Base-by-base conservation (phyloP, 1,140 invertebrate genomes). In the Achroia grisella region DNA sequence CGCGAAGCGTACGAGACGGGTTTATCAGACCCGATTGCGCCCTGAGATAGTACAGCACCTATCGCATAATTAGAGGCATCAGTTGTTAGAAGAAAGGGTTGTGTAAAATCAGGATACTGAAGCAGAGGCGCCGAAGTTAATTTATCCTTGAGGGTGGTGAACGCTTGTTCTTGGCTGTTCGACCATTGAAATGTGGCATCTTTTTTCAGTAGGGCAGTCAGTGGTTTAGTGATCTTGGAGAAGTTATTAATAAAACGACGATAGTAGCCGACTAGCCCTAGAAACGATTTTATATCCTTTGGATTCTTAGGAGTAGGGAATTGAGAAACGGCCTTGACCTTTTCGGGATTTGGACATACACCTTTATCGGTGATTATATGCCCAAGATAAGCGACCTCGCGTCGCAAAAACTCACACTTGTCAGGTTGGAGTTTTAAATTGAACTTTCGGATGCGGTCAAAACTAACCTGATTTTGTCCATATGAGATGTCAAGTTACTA, bases 361-460 rank as follows among this genome's bases (percentile, higher is more conserved):
- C 80, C 83, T n/a, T 76, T 28, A 8, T 48, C 37, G 1, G 62
- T 60, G 8, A 87, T 57, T 1, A 73, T 41, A 49, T 83, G 76
- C 10, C 84, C 78, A 15, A 87, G 47, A 49, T 78, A 78, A 8
- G 47, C 36, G 0, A 82, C 61, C 67, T 80, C 66, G 27, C 66
- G 55, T 39, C 46, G 42, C 1, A 69, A 32, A 53, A 86, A 87
- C 42, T 77, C 56, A 37, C 76, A 83, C 62, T 87, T 87, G 11
- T 74, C 62, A 0, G 62, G 63, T 52, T 86, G 64, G 1, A 85
- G 12, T 52, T 77, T 82, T 1, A 86, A 44, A 35, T 79, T 81
- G 36, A 23, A 44, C 23, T 40, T n/a, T 1, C 35, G 33, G 6
- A 44, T 11, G 39, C 33, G 37, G 14, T 44, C 30, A 50, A 50